phyloP scores from a whole-genome alignment of 1,140 invertebrate genomes.

The Eueides isabella region DNA sequence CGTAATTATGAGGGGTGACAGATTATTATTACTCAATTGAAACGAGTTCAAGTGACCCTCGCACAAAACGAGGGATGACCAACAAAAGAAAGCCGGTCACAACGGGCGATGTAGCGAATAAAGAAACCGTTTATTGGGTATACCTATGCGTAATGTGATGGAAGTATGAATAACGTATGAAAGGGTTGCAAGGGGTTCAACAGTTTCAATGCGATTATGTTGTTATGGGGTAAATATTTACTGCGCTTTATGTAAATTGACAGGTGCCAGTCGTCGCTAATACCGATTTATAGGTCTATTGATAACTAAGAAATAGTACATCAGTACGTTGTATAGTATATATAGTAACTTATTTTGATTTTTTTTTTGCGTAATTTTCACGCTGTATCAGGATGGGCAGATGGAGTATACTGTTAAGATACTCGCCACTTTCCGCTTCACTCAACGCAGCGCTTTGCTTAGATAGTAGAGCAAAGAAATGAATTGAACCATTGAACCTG shows the following conservation, averaged over 20 bases:
- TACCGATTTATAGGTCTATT: slow-evolving; percentile 3
- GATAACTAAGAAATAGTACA: not conserved
- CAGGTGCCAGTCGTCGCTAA: slow-evolving; percentile 27
- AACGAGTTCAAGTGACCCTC: slow-evolving; percentile 53
- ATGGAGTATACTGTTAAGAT: too few relatives aligned
- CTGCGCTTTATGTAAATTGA: slow-evolving; percentile 33
- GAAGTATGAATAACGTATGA: slow-evolving; percentile 62
- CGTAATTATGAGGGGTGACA: slow-evolving; percentile 32
- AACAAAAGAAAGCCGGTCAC: slow-evolving; percentile 69
- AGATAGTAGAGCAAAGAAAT: too few relatives aligned
- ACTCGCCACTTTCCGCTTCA: too few relatives aligned
- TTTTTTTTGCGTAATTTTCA: too few relatives aligned
- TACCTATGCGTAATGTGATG: slow-evolving; percentile 51
- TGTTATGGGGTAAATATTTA: slow-evolving; percentile 57
- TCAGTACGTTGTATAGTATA: too few relatives aligned
- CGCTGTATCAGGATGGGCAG: too few relatives aligned
- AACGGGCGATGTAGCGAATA: slow-evolving; percentile 58
- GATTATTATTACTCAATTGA: slow-evolving; percentile 53
- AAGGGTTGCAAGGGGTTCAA: slow-evolving; percentile 47
- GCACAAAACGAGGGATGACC: slow-evolving; percentile 66
- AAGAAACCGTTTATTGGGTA: slow-evolving; percentile 62
- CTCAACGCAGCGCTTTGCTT: too few relatives aligned
- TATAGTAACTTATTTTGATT: too few relatives aligned
- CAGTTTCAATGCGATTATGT: slow-evolving; percentile 56
- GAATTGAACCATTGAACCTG: too few relatives aligned